Conservation (phyloP, 2,888 invertebrate species). For the Drosophila anomelani region DNA sequence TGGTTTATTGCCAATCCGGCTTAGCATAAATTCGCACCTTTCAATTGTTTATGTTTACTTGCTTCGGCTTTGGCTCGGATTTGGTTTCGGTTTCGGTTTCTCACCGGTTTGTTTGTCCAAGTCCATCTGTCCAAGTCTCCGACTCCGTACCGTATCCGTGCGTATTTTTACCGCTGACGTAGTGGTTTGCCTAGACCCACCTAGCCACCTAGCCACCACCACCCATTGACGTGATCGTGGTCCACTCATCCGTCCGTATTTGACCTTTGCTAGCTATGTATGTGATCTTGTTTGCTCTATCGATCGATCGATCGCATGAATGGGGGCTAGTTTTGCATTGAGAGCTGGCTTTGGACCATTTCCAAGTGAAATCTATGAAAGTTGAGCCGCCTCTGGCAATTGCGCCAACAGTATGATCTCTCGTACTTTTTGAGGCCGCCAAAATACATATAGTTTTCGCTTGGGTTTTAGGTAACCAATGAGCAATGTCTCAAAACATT, state of each 20-base stretch:
- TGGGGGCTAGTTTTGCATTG: conserved; percentile 50
- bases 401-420: conserved; percentile 22
- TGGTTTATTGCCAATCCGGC: conserved; percentile 66
- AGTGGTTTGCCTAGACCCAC: conserved; percentile 82
- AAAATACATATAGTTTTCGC: conserved; percentile 13
- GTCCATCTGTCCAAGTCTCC: conserved; percentile 25
- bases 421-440: conserved; percentile 35
- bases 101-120: conserved; percentile 37
- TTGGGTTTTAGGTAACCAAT: conserved; percentile 3
- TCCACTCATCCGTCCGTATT: conserved; percentile 57
- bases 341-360: conserved; percentile 61
- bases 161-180: conserved; percentile 63
- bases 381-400: conserved; percentile 53
- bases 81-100: conserved; percentile 22
- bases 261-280: conserved; percentile 67
- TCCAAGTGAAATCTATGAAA: conserved; percentile 80
- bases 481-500: conserved; percentile 8
- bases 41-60: conserved; percentile 62
- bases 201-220: conserved; percentile 50
- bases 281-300: conserved; percentile 65
- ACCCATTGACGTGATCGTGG: conserved; percentile 53
- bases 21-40: conserved; percentile 77
- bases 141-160: conserved; percentile 23
- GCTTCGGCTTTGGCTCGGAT: conserved; percentile 30
- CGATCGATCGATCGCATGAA: conserved; percentile 52